Base-by-base conservation (phyloP, 1,140 invertebrate genomes). In the Drosophila malerkotliana region DNA sequence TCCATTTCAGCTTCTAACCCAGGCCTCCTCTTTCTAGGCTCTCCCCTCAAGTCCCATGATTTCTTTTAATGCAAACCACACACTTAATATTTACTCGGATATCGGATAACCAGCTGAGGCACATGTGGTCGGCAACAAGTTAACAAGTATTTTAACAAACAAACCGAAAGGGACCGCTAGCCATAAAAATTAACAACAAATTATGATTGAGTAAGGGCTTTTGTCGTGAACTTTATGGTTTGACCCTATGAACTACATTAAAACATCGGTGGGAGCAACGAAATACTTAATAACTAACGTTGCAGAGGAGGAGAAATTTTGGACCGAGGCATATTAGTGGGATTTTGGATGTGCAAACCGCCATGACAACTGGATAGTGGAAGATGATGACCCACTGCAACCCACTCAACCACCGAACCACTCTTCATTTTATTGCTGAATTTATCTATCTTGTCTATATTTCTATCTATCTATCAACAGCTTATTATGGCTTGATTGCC, bases 401-500 rank as follows among this genome's bases (percentile, higher is more conserved):
- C 41, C 63, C 66, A 69, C 63, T 69, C 63, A 69, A 68, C 51
- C 63, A 28, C 28, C 61, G 34, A 66, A 21, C 18, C 48, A 68
- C 24, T 69, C 30, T 69, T 67, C 62, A 34, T 21, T 47, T 69
- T 67, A 55, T 79, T 55, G 55, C n/a, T 44, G 24, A 41, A 30
- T 34, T 28, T 52, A 41, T 37, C 21, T 55, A 18, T 32, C 34
- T 39, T 39, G 39, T 6, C 39, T 15, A 44, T 39, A 14, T 39
- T 34, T 14, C 14, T 44, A 6, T 53, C 45, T 26, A 48, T 58
- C 57, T 55, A 59, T 75, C 66, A 52, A 49, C 62, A 49, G 53
- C 64, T 53, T 54, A 37, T 78, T 80, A 74, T 62, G 63, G 69
- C 32, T 62, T 74, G 79, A 82, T 82, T 73, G 68, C 59, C 49